Conservation (phyloP, 1,140 invertebrate genomes). For the Rhyacophila brunnea region DNA sequence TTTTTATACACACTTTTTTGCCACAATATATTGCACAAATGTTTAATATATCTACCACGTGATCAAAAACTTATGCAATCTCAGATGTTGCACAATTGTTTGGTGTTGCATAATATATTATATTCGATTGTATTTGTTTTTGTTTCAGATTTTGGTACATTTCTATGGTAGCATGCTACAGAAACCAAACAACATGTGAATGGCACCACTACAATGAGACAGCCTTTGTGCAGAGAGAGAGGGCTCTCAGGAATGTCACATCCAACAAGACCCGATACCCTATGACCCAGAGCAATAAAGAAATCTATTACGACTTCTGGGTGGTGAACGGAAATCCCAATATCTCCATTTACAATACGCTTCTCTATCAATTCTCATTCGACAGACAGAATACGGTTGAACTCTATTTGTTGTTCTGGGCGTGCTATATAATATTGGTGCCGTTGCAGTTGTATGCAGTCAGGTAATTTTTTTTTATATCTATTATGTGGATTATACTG, state of each 20-base stretch:
- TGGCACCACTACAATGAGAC: constrained; percentile 72
- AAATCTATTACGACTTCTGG: constrained; percentile 90
- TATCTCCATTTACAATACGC: constrained; percentile 74
- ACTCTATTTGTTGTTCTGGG: constrained; percentile 85
- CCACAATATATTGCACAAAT: too few relatives aligned
- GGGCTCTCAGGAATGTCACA: constrained; percentile 26
- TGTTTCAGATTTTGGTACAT: constrained; percentile 89
- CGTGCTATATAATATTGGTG: constrained; percentile 83
- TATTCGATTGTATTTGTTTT: too few relatives aligned
- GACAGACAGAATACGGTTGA: constrained; percentile 92
- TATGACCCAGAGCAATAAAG: constrained; percentile 41
- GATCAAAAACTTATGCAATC: too few relatives aligned
- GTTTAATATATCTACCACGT: too few relatives aligned
- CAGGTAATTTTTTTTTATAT: constrained; percentile 40
- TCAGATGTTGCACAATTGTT: too few relatives aligned
- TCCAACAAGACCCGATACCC: constrained; percentile 40
- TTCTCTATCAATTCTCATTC: constrained; percentile 95
- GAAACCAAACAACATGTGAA: constrained; percentile 73
- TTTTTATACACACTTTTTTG: too few relatives aligned
- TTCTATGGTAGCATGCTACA: constrained; percentile 88
- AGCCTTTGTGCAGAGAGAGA: neutral
- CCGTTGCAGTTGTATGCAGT: constrained; percentile 89
- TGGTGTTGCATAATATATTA: too few relatives aligned
- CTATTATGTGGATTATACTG: too few relatives aligned
- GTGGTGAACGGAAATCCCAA: constrained; percentile 95